Conservation (phyloP, 2,113 vertebrate species). For the Dendrocopos noguchii region DNA sequence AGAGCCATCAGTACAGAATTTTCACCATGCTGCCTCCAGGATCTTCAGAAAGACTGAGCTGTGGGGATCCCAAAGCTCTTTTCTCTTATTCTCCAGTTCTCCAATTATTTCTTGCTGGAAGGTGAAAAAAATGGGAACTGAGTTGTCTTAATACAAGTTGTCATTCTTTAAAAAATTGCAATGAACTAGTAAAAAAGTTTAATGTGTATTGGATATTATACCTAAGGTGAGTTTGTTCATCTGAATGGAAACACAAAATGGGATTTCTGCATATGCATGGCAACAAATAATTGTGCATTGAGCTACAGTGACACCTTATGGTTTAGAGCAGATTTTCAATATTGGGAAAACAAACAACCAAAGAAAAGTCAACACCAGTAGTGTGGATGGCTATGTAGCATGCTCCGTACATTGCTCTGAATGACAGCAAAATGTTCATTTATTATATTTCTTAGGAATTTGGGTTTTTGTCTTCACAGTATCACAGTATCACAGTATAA, state of each 20-base stretch:
- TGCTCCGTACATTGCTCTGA: not conserved
- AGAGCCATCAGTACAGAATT: not conserved
- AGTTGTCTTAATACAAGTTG: not conserved
- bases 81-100: not conserved
- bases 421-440: not conserved
- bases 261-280: not conserved
- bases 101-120: slow-evolving; percentile 7
- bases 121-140: not conserved
- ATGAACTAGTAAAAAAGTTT: not conserved
- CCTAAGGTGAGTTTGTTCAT: not conserved
- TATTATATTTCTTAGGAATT: not conserved
- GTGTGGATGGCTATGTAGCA: not conserved
- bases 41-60: not conserved
- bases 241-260: slow-evolving; percentile 12
- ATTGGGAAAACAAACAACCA: not conserved
- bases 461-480: not conserved
- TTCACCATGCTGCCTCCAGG: not conserved
- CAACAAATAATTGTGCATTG: not conserved
- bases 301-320: slow-evolving; percentile 62
- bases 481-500: too few relatives aligned
- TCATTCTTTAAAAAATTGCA: not conserved
- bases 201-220: not conserved
- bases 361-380: not conserved
- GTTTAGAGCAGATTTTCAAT: not conserved
- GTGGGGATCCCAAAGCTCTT: not conserved